Evolutionary conservation across 2,797 vertebrate species (phyloP).

Genomic region (Rhodeus uyekii): DNA sequence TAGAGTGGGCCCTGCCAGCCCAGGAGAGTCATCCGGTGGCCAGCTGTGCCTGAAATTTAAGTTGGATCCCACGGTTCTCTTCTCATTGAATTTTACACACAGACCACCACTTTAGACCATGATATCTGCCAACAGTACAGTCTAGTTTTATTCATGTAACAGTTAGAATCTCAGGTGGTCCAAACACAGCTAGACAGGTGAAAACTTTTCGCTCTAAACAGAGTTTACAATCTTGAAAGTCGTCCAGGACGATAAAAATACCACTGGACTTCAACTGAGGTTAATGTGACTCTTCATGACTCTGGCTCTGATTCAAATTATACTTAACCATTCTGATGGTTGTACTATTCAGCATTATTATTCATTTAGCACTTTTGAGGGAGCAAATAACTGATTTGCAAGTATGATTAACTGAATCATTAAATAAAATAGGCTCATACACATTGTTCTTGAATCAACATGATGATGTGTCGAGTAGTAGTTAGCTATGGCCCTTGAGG

Average conservation of each 20-base stretch:
- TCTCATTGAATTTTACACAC: conserved; percentile 16
- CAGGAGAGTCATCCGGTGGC: conserved; percentile 28
- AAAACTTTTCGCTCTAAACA: conserved; percentile 1
- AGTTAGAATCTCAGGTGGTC: conserved; percentile 11
- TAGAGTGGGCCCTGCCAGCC: conserved; percentile 11
- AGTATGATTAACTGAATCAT: background rate
- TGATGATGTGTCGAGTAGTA: background rate
- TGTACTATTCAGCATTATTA: background rate
- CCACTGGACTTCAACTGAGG: background rate
- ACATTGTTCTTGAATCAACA: background rate
- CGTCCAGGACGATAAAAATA: background rate
- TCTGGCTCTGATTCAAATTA: background rate
- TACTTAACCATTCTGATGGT: background rate
- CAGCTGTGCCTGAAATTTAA: conserved; percentile 12
- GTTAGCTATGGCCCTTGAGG: background rate
- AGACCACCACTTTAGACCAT: conserved; percentile 18
- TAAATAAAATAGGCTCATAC: background rate
- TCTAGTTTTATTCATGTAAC: conserved; percentile 9
- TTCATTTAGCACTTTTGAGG: background rate
- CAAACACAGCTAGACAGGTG: conserved; percentile 8
- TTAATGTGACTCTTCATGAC: background rate
- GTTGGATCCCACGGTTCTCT: conserved; percentile 15
- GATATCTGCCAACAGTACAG: conserved; percentile 12
- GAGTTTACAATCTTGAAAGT: conserved; percentile 10
- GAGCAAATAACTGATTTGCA: background rate